Evolutionary conservation across 2,113 vertebrate species (phyloP).

Genomic region (Lamprologus ornatipinnis): DNA sequence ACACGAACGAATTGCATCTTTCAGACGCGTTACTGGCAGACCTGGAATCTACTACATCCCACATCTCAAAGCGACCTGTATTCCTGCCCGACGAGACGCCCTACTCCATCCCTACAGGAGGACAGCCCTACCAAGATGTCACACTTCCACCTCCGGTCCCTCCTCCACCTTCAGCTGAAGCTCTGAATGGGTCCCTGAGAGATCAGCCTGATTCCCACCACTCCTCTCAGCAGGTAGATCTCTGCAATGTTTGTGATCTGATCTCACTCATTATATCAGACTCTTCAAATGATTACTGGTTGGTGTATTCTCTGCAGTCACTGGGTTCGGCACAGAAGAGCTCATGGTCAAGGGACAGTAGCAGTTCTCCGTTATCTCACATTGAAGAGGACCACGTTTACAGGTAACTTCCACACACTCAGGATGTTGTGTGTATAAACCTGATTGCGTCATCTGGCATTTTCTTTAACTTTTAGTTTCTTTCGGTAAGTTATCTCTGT

Average conservation of each 20-base stretch:
- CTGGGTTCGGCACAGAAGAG: constrained; percentile 76
- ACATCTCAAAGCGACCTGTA: constrained; percentile 90
- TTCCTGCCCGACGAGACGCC: constrained; percentile 89
- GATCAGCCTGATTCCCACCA: constrained; percentile 76
- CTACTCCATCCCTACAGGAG: constrained; percentile 88
- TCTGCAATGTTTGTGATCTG: neutral
- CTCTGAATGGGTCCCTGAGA: constrained; percentile 83
- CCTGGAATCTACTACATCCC: constrained; percentile 94
- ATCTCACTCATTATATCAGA: fast-evolving
- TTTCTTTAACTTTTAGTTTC: neutral
- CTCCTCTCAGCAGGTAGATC: constrained; percentile 80
- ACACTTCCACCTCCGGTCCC: constrained; percentile 81
- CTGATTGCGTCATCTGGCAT: fast-evolving
- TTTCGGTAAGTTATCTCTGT: neutral
- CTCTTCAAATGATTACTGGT: neutral
- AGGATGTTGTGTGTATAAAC: fast-evolving
- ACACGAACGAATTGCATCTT: neutral
- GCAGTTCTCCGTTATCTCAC: constrained; percentile 71
- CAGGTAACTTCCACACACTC: constrained; percentile 71
- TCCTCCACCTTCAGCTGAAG: constrained; percentile 81
- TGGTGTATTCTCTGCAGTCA: constrained; percentile 61
- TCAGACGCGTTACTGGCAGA: constrained; percentile 92
- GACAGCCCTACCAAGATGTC: constrained; percentile 84
- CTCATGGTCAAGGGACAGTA: constrained; percentile 74
- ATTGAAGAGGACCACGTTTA: constrained; percentile 96